Percentiles rank a stretch among this genome's conserved stretches.
Evolutionary conservation across 2,888 invertebrate species (phyloP).

Genomic region (Dugesia japonica): DNA sequence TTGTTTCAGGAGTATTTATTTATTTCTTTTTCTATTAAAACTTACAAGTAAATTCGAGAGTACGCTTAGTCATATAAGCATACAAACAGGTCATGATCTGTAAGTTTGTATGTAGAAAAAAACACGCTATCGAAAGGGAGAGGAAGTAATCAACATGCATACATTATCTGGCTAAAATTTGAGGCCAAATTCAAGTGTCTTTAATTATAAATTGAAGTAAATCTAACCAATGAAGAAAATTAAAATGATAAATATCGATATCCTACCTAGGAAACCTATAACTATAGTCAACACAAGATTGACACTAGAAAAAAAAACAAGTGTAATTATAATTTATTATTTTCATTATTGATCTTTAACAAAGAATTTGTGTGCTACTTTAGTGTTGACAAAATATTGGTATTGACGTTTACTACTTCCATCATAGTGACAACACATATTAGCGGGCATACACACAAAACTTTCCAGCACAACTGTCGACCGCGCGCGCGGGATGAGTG

Average conservation of each 20-base stretch:
- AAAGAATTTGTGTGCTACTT: not conserved
- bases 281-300: too few relatives aligned
- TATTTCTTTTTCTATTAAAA: not conserved
- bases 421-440: not conserved
- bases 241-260: too few relatives aligned
- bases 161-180: not conserved
- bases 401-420: not conserved
- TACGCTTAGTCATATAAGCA: not conserved
- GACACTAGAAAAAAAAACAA: not conserved
- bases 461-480: not conserved
- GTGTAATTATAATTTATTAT: not conserved
- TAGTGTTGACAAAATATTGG: not conserved
- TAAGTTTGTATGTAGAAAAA: not conserved
- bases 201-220: not conserved
- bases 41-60: not conserved
- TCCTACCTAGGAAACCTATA: too few relatives aligned
- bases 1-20: not conserved
- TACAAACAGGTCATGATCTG: not conserved
- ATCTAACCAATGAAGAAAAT: not conserved
- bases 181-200: not conserved
- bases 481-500: not conserved
- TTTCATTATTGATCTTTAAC: not conserved
- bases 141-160: not conserved
- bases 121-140: not conserved
- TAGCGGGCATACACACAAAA: not conserved